Base-by-base conservation (phyloP, 2,888 invertebrate species). In the Drosophila limbata region DNA sequence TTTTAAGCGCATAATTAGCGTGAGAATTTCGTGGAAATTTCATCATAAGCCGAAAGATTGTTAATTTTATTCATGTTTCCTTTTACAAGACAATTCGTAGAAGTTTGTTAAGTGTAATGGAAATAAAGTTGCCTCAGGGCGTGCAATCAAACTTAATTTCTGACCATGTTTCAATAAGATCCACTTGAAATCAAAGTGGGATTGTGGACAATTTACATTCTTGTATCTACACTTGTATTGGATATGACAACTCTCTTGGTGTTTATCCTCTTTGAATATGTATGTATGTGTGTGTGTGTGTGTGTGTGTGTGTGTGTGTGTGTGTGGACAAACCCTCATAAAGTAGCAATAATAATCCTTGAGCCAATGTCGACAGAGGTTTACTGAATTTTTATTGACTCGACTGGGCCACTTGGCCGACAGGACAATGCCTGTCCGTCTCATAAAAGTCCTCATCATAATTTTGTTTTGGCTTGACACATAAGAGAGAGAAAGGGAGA, bases 351-450 rank as follows among this genome's bases (percentile, higher is more conserved):
- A 90, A 89, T 89, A 80, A 80, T 88, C 69, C 89, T 89, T 85
- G 86, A 85, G 86, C 86, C 90, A 73, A 88, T 83, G 86, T 88
- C 79, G 84, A 88, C 78, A 83, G 73, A 79, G 86, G 83, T 83
- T 89, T 88, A 80, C 86, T 78, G 81, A 85, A 80, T 88, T 89
- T 85, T 89, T 89, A 89, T 85, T 89, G 85, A 85, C 88, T 88
- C 69, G 66, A 45, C 56, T 40, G 13, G 40, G 35, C 50, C 50
- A 42, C 60, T 44, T 15, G 53, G 40, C 45, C 17, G 45, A 67
- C 66, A 81, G 66, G 70, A 71, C 73, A 71, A 65, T 77, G 74
- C 57, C 81, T 71, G 55, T 66, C 69, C 62, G 69, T 59, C 64
- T 73, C 81, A 85, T 85, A 88, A 88, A 88, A 88, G 75, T 70